Base-by-base conservation (phyloP, 1,140 invertebrate species). In the Phortica variegata region DNA sequence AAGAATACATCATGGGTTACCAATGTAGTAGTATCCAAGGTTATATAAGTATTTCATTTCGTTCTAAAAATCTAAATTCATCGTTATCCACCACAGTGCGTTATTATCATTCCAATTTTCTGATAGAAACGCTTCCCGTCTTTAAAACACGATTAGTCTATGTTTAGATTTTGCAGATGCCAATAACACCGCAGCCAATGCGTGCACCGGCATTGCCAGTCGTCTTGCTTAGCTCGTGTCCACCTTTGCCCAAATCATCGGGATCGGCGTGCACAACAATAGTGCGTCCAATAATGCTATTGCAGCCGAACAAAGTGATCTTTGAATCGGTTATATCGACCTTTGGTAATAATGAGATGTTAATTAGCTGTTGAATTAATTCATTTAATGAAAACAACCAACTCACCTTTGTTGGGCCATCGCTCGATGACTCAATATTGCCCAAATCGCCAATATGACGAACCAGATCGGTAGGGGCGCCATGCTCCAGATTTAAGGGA, bases 121-220 rank as follows among this genome's bases (percentile, higher is more conserved):
- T n/a, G n/a, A n/a, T n/a, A n/a, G n/a, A n/a, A n/a, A n/a, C n/a
- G n/a, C n/a, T n/a, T n/a, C n/a, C n/a, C n/a, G n/a, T n/a, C n/a
- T n/a, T n/a, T n/a, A n/a, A n/a, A n/a, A n/a, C n/a, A n/a, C n/a
- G n/a, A n/a, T n/a, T n/a, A n/a, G n/a, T n/a, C n/a, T n/a, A n/a
- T n/a, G n/a, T 26, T 74, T 71, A 73, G 44, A 59, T 56, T 47
- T 75, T 75, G 36, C 61, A 58, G 47, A 95, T 81, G 29, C 94
- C 97, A 79, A 99, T 96, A n/a, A 99, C 91, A 47, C 96, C 96
- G 76, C 97, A 99, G 16, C 93, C 95, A 52, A 95, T 80, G 59
- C 97, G 86, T 43, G 86, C 93, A 3, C 97, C 97, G 56, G 97
- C 95, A 80, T 99, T 98, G 21, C 97, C 97, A 41, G 96, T 99